phyloP scores from a whole-genome alignment of 2,888 invertebrate genomes.

The Pseudolycoriella hygida region DNA sequence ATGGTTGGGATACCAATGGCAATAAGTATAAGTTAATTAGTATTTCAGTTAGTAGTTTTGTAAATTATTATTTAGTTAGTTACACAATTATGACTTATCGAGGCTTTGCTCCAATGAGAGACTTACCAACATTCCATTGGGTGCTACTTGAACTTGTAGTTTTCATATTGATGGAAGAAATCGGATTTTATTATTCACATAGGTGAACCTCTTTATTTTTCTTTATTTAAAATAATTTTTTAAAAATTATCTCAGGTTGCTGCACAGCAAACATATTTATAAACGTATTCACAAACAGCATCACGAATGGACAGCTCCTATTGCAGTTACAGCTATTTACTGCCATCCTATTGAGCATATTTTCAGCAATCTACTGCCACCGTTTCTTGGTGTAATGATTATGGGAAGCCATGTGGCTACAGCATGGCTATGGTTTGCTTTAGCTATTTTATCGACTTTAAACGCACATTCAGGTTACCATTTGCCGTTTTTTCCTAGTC shows the following conservation, averaged over 20 bases:
- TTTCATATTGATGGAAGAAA: constrained; percentile 58
- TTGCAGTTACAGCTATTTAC: constrained; percentile 65
- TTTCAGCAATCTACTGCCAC: constrained; percentile 59
- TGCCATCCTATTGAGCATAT: constrained; percentile 65
- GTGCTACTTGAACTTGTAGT: constrained; percentile 51
- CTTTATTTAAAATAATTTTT: constrained; percentile 1
- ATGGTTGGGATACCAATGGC: constrained; percentile 48
- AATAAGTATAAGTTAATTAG: constrained; percentile 14
- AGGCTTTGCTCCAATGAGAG: constrained; percentile 44
- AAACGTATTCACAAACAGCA: constrained; percentile 71
- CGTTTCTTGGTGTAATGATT: constrained; percentile 52
- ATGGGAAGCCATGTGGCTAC: constrained; percentile 63
- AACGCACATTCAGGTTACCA: constrained; percentile 76
- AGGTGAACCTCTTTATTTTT: constrained; percentile 30
- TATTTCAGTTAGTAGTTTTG: no score
- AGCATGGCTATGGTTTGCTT: constrained; percentile 59
- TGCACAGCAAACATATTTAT: constrained; percentile 58
- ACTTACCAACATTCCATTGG: constrained; percentile 63
- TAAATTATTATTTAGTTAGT: constrained; percentile 5
- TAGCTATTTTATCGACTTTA: constrained; percentile 61
- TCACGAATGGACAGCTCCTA: constrained; percentile 77
- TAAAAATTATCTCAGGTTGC: constrained; percentile 32
- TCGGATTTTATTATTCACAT: constrained; percentile 72
- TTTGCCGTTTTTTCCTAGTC: constrained; percentile 67
- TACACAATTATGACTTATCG: constrained; percentile 46